Base-by-base conservation (phyloP, 2,113 vertebrate genomes). In the Colaptes auratus region DNA sequence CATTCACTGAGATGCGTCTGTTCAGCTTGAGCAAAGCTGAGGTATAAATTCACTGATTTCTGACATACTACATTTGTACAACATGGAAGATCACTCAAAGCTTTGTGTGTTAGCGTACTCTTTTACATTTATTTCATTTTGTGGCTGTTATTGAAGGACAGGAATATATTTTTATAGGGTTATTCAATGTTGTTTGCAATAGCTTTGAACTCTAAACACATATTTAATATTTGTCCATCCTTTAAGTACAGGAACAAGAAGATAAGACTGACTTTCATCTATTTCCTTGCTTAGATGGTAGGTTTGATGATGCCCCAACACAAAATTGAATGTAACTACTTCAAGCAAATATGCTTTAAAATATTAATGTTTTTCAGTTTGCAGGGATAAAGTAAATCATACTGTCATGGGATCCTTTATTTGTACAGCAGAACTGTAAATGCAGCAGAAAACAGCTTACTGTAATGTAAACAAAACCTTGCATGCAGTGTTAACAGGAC, bases 361-460 rank as follows among this genome's bases (percentile, higher is more conserved):
- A 92, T 89, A 93, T 58, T 94, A 91, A 85, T 1, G 1, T 80
- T 91, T 96, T 94, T 66, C 79, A 91, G 75, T 72, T 96, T 93
- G 82, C 63, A 39, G 44, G 58, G 53, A 92, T 66, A 94, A 93
- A 93, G 69, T 88, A 96, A 93, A 92, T 92, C 72, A 75, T 69
- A 60, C 39, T 83, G 64, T 90, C 95, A 96, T 64, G 70, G 95
- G 84, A 65, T 69, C 77, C 88, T 96, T 97, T 97, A 97, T 97
- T 97, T 97, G 96, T 93, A 91, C 64, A 96, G 96, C 74, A 97
- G 77, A 96, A 97, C 75, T 95, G 88, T 97, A 97, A 97, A 96
- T 93, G 90, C 95, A 95, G 89, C 96, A 97, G 90, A 95, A 98
- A 98, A 97, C 97, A 98, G 90, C 94, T 98, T 94, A 97, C 96